Base-by-base conservation (phyloP, 1,140 invertebrate species). In the Archivesica marissinica region DNA sequence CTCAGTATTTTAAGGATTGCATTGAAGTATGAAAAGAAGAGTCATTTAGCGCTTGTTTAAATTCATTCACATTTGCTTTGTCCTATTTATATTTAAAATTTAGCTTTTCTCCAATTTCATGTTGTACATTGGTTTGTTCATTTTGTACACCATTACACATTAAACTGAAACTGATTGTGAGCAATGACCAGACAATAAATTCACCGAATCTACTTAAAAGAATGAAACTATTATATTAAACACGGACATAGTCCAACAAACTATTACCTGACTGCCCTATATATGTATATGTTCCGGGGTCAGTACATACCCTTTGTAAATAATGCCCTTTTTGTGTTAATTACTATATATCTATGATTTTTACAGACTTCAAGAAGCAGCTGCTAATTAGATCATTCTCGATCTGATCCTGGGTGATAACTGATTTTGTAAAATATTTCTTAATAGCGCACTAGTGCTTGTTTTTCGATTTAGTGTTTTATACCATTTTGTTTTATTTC, bases 251-350 rank as follows among this genome's bases (percentile, higher is more conserved):
- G n/a, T 39, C 11, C n/a, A 17, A 39, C 35, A 11, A 2, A 68
- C 30, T 39, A 13, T 23, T 39, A 39, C 64, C 64, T 38, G 23
- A 2, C 1, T 68, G 11, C 2, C 64, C 20, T 2, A 68, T 23
- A 68, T 68, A 68, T 20, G 64, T 68, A 25, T n/a, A 68, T 39
- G 35, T 68, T 7, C 64, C 64, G 35, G 64, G 2, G 33, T 68
- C 64, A n/a, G 4, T 38, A 38, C 64, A 9, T 39, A 68, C n/a
- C n/a, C n/a, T n/a, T n/a, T n/a, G n/a, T n/a, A n/a, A n/a, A n/a
- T n/a, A n/a, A n/a, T n/a, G n/a, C n/a, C n/a, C n/a, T n/a, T n/a
- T n/a, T n/a, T n/a, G n/a, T n/a, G n/a, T n/a, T n/a, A n/a, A n/a
- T n/a, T n/a, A n/a, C n/a, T n/a, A n/a, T n/a, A n/a, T n/a, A n/a